phyloP scores from a whole-genome alignment of 1,140 invertebrate species.

The Acromyrmex echinatior region DNA sequence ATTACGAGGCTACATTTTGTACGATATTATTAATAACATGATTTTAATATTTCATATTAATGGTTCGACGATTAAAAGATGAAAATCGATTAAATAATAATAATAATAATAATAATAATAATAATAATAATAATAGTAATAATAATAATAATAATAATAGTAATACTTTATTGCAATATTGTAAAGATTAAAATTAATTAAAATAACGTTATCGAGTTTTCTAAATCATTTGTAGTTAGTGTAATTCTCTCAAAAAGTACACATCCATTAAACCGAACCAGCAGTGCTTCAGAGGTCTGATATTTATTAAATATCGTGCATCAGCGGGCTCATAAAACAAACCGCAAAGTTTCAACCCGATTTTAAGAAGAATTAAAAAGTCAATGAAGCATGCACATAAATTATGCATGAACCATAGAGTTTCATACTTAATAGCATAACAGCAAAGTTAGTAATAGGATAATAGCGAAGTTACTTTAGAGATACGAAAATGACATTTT shows the following conservation, averaged over 20 bases:
- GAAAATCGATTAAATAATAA: too few species aligned
- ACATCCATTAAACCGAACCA: neutral
- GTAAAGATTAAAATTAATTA: too few species aligned
- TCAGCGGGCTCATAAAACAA: constrained; percentile 1
- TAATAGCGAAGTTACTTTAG: constrained; percentile 60
- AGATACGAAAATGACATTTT: constrained; percentile 60
- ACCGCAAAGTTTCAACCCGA: constrained; percentile 38
- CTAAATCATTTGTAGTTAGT: too few species aligned
- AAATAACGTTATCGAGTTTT: neutral
- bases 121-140: too few species aligned
- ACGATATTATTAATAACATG: neutral
- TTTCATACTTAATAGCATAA: constrained; percentile 60
- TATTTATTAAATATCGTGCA: constrained; percentile 42
- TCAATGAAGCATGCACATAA: constrained; percentile 55
- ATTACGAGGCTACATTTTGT: neutral
- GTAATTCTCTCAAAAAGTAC: neutral
- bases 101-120: too few species aligned
- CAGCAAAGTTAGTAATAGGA: constrained; percentile 65
- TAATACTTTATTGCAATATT: too few species aligned
- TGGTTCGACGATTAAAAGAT: neutral
- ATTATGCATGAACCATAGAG: constrained; percentile 59
- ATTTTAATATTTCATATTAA: neutral
- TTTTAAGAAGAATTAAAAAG: constrained; percentile 60
- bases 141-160: too few species aligned
- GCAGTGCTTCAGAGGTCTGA: constrained; percentile 2